These are phyloP conservation scores for Calameuta idolon DNA, from an alignment of 2,888 invertebrate species.

Conservation along the genomic window DNA sequence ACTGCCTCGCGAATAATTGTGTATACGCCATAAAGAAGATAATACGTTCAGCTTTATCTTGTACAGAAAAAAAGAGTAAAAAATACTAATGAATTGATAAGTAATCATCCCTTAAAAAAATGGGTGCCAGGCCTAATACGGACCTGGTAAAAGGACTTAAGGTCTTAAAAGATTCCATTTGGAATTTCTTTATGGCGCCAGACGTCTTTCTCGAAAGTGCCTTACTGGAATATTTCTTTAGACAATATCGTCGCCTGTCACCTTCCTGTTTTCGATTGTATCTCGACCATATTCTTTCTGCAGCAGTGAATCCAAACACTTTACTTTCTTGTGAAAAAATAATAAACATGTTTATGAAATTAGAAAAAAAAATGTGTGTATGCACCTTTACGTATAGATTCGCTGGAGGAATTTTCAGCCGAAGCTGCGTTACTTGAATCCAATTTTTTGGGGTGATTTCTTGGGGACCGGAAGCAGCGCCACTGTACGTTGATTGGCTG, in stretches of 20 bases:
- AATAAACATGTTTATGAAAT: not conserved
- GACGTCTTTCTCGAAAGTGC: constrained; percentile 25
- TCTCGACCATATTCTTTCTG: constrained; percentile 1
- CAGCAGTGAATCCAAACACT: not conserved
- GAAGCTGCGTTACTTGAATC: constrained; percentile 53
- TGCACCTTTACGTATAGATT: constrained; percentile 20
- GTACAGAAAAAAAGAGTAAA: not conserved
- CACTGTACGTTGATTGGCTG: constrained; percentile 44
- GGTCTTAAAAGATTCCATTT: constrained; percentile 8
- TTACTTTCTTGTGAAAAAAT: too few relatives aligned
- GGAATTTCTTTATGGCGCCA: not conserved
- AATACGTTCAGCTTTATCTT: not conserved
- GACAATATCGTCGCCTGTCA: constrained; percentile 11
- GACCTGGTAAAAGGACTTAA: constrained; percentile 36
- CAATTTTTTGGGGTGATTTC: constrained; percentile 43
- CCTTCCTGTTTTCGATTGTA: constrained; percentile 16
- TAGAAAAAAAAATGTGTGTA: not conserved
- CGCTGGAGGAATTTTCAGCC: constrained; percentile 49
- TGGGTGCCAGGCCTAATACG: constrained; percentile 29
- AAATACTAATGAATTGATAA: not conserved
- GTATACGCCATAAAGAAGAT: not conserved
- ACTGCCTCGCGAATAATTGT: not conserved
- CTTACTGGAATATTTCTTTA: constrained; percentile 22
- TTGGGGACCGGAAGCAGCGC: constrained; percentile 27
- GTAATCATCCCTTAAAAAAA: constrained; percentile 16